A percentile compares a stretch with the other conserved stretches of the same genome.
These are phyloP conservation scores for Sebastes oblongus DNA, from an alignment of 2,797 vertebrate genomes.

Conservation along the genomic window DNA sequence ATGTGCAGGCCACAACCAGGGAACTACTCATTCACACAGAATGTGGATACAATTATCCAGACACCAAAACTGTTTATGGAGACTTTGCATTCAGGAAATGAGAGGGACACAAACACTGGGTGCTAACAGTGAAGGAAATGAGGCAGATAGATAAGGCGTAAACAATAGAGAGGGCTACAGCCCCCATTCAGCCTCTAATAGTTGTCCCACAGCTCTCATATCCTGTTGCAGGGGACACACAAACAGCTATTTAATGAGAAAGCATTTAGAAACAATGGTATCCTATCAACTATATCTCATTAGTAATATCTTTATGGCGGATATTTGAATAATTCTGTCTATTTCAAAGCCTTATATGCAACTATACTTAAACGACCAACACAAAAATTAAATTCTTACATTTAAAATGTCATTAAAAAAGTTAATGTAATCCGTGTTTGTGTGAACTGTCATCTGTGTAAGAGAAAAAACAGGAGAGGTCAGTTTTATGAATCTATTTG, in stretches of 20 bases:
- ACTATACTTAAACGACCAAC: background rate
- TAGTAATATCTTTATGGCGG: background rate
- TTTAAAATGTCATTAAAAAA: background rate
- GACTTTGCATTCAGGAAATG: slow-evolving; percentile 72
- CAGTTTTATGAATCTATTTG: background rate
- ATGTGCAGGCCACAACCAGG: background rate
- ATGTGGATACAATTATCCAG: slow-evolving; percentile 64
- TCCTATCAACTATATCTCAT: background rate
- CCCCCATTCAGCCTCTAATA: slow-evolving; percentile 31
- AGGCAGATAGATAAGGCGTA: slow-evolving; percentile 60
- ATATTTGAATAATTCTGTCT: background rate
- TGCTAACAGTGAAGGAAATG: slow-evolving; percentile 72
- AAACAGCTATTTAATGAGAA: background rate
- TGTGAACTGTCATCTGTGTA: background rate
- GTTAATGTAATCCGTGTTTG: background rate
- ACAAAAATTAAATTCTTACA: background rate
- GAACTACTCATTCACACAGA: slow-evolving; percentile 15
- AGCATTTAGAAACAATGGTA: background rate
- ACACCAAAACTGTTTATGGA: slow-evolving; percentile 60
- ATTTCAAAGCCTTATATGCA: background rate
- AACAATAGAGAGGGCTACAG: slow-evolving; percentile 52
- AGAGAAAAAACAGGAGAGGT: background rate
- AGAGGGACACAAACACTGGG: slow-evolving; percentile 53
- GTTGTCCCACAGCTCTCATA: slow-evolving; percentile 41
- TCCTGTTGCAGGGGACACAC: slow-evolving; percentile 34